Conservation (phyloP, 2,888 invertebrate species). For the Leistus spinibarbis region DNA sequence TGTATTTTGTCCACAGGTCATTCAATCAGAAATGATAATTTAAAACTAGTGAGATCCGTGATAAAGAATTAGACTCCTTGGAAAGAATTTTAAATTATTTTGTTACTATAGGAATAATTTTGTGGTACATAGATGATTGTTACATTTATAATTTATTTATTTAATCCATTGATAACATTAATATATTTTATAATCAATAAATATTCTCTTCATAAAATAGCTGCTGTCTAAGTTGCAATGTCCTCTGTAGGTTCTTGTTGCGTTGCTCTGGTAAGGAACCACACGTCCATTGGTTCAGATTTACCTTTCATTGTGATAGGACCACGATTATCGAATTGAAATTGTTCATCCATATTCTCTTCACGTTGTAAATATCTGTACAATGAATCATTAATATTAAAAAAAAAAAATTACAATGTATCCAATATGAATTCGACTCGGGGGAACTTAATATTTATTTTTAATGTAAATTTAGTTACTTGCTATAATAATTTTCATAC, state of each 20-base stretch:
- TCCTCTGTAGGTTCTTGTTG: conserved; percentile 2
- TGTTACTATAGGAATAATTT: conserved; percentile 5
- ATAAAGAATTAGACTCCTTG: too few species aligned
- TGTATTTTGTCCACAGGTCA: too few species aligned
- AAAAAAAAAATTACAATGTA: too few species aligned
- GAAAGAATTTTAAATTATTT: too few species aligned
- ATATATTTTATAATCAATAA: background rate
- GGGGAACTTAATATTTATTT: too few species aligned
- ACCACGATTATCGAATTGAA: conserved; percentile 84
- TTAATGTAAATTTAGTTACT: too few species aligned
- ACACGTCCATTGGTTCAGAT: conserved; percentile 92
- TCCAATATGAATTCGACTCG: too few species aligned
- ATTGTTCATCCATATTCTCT: conserved; percentile 84
- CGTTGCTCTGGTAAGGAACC: conserved; percentile 72
- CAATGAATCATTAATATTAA: conserved; percentile 53
- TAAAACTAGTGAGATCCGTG: too few species aligned
- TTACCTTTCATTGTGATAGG: conserved; percentile 93
- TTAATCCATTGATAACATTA: background rate
- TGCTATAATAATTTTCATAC: too few species aligned
- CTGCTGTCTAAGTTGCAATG: background rate
- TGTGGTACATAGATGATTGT: background rate
- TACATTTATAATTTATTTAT: background rate
- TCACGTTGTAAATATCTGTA: conserved; percentile 78
- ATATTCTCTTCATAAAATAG: background rate
- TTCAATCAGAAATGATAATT: too few species aligned